These are phyloP conservation scores for Brienomyrus brachyistius DNA, from an alignment of 2,113 vertebrate species.

Conservation along the genomic window DNA sequence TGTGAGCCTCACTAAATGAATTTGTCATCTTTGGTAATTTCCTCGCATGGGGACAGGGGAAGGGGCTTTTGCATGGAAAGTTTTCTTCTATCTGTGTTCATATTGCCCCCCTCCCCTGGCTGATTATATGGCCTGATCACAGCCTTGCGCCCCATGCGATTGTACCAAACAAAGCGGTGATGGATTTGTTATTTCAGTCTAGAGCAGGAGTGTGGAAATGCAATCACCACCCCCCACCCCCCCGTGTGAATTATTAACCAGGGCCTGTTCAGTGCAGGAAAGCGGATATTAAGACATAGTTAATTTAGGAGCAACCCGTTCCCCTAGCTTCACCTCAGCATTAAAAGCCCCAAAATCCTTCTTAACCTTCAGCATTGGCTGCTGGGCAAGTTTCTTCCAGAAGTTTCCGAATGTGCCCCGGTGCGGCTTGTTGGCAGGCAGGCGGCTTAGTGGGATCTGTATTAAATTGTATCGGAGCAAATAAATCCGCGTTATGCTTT, in stretches of 20 bases:
- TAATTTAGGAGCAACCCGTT: slow-evolving; percentile 33
- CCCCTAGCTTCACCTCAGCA: slow-evolving; percentile 11
- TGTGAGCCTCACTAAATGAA: slow-evolving; percentile 1
- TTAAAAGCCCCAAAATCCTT: slow-evolving; percentile 22
- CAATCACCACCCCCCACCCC: slow-evolving; percentile 19
- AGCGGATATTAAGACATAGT: slow-evolving; percentile 37
- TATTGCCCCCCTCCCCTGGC: slow-evolving; percentile 25
- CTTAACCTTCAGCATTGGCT: slow-evolving; percentile 25
- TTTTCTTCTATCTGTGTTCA: not conserved
- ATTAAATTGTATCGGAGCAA: not conserved
- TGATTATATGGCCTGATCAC: not conserved
- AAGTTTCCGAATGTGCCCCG: slow-evolving; percentile 3
- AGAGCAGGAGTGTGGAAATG: slow-evolving; percentile 32
- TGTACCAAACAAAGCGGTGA: slow-evolving; percentile 28
- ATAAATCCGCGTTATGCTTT: not conserved
- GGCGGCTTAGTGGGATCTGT: not conserved
- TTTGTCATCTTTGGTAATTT: slow-evolving; percentile 8
- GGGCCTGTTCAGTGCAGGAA: slow-evolving; percentile 30
- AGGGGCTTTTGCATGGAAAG: not conserved
- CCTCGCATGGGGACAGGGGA: not conserved
- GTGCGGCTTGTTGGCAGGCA: not conserved
- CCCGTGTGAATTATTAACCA: slow-evolving; percentile 37
- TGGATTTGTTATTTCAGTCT: slow-evolving; percentile 35
- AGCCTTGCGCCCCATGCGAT: not conserved
- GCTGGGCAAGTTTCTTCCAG: not conserved